Evolutionary conservation across 2,113 vertebrate species (phyloP).

Genomic region (Glaucomys volans): DNA sequence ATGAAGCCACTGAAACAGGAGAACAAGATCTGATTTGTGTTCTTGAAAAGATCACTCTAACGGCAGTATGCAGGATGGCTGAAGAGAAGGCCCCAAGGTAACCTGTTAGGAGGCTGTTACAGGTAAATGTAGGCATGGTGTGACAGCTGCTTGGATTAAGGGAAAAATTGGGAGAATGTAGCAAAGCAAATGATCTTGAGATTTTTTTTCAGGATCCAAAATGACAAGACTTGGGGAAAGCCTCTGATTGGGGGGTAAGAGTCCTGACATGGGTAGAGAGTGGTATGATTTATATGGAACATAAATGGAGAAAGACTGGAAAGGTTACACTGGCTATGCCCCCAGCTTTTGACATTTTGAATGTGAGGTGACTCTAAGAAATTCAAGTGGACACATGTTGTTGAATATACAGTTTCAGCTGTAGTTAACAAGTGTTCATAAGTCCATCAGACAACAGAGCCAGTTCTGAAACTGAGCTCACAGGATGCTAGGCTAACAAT

Average conservation of each 20-base stretch:
- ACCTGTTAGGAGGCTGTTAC: not conserved
- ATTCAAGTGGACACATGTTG: not conserved
- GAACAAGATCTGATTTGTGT: not conserved
- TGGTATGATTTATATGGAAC: not conserved
- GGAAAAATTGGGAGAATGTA: not conserved
- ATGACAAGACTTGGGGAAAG: not conserved
- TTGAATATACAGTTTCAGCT: not conserved
- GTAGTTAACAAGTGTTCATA: not conserved
- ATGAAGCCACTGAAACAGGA: not conserved
- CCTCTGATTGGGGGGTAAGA: not conserved
- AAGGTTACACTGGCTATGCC: not conserved
- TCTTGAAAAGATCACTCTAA: not conserved
- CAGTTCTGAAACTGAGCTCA: not conserved
- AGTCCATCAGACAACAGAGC: not conserved
- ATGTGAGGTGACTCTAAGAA: not conserved
- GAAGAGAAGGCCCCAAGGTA: not conserved
- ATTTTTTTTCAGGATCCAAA: not conserved
- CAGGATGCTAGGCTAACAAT: not conserved
- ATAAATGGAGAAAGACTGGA: not conserved
- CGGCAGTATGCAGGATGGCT: not conserved
- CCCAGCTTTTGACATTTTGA: not conserved
- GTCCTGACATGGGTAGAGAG: not conserved
- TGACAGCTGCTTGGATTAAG: not conserved
- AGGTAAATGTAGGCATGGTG: not conserved
- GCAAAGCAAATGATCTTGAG: not conserved